These are phyloP conservation scores for Recurvirostra avosetta DNA, from an alignment of 2,113 vertebrate genomes.

Conservation along the genomic window DNA sequence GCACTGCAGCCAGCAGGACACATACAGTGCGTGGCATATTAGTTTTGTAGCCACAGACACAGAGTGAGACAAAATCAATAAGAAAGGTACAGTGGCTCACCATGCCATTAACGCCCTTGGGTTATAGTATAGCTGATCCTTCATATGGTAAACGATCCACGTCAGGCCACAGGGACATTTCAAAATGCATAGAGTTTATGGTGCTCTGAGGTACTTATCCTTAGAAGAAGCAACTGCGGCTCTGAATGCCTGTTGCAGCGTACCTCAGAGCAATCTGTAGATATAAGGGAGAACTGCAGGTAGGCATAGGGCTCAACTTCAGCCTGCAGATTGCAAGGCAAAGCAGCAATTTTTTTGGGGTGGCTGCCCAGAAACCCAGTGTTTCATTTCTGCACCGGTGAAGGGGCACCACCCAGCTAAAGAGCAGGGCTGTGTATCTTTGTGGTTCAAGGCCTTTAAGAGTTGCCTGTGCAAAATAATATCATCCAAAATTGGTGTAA, in stretches of 20 bases:
- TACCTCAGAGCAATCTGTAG: background rate
- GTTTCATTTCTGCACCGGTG: background rate
- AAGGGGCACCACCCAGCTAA: background rate
- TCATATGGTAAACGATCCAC: background rate
- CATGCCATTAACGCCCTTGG: background rate
- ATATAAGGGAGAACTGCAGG: background rate
- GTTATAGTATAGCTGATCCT: background rate
- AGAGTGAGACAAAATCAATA: background rate
- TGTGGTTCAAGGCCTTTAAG: background rate
- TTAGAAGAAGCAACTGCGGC: background rate
- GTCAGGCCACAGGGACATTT: background rate
- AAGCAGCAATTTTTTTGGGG: background rate
- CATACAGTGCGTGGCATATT: background rate
- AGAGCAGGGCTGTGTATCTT: background rate
- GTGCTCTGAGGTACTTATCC: background rate
- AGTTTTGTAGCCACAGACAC: background rate
- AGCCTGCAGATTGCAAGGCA: background rate
- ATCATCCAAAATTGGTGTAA: background rate
- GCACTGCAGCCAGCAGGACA: background rate
- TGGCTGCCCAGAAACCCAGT: background rate
- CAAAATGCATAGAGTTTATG: fast-evolving
- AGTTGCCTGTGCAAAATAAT: background rate
- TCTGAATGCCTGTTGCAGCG: background rate
- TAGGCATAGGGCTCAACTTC: background rate
- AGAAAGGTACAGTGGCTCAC: background rate